Evolutionary conservation across 2,888 invertebrate genomes (phyloP), one percentile per base, ranked within the genome.

Genomic region (Callyntrura guangdongensis): DNA sequence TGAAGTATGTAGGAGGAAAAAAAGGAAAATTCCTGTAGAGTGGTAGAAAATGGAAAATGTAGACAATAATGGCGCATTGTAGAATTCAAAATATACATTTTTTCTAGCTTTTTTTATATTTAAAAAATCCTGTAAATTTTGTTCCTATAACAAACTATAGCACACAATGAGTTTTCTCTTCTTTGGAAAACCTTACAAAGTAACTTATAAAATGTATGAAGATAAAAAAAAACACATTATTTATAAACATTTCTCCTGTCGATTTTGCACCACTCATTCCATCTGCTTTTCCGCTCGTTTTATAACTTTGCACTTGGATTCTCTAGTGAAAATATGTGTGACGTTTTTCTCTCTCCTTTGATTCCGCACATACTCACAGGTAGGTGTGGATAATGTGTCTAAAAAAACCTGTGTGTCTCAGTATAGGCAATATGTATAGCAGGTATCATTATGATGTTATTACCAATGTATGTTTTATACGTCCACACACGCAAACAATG

Each of bases 241-340:
- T 36, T 36, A 67, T 64, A 64, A 64, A 64, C 64, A 64, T 64
- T 64, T 67, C 64, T 59, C 59, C 5, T 53, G 67, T 86, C 45
- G 20, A 25, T 72, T 77, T n/a, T 86, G 74, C 11, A 88, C 82
- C 69, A 56, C 81, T 88, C 84, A 49, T 59, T 89, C 84, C 83
- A 90, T 90, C 85, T 85, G 85, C 64, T 85, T 79, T 74, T 77
- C 67, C n/a, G 36, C 47, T 85, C 64, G 22, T 61, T 83, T 67
- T 47, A 20, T 47, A 2, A 36, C 36, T 36, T 27, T 72, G 27
- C 45, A 79, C 47, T 69, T 79, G 79, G 83, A 83, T 83, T 89
- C 77, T 45, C n/a, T 36, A 20, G 61, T 74, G 53, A 77, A 89
- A 90, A 90, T 67, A 85, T 89, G 61, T 90, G 79, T 90, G 36